Conservation (phyloP, 1,140 invertebrate species). For the Scaptomyza montana region DNA sequence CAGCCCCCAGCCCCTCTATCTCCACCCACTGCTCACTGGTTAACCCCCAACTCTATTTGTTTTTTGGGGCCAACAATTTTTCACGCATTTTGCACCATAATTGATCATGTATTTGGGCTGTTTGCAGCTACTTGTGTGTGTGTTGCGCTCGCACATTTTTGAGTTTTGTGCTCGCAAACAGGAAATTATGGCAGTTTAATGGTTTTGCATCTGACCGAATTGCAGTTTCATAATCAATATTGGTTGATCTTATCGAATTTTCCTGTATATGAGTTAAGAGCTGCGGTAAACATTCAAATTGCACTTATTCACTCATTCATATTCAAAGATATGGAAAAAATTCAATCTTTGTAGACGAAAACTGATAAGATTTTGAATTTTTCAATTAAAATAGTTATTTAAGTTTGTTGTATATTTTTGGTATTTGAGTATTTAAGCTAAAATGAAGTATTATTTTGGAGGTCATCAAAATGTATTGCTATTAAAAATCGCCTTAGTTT, state of each 20-base stretch:
- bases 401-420: too few relatives aligned
- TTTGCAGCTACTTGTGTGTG: slow-evolving; percentile 43
- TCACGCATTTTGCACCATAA: slow-evolving; percentile 71
- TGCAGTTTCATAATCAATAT: slow-evolving; percentile 26
- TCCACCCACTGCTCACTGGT: too few relatives aligned
- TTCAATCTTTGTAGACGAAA: background rate
- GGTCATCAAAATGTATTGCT: too few relatives aligned
- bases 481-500: too few relatives aligned
- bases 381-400: background rate
- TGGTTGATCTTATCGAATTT: slow-evolving; percentile 14
- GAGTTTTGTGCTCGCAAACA: slow-evolving; percentile 46
- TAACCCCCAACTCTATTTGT: slow-evolving; percentile 40
- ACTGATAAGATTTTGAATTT: background rate
- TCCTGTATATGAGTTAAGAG: background rate
- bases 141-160: slow-evolving; percentile 68
- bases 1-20: background rate
- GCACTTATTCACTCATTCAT: background rate
- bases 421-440: too few relatives aligned
- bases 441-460: too few relatives aligned
- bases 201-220: slow-evolving; percentile 36
- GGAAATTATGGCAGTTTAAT: slow-evolving; percentile 59
- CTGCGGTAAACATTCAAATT: background rate
- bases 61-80: slow-evolving; percentile 46
- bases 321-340: background rate
- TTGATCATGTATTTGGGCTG: slow-evolving; percentile 71